phyloP scores from a whole-genome alignment of 2,113 vertebrate species.

The Notiomystis cincta region DNA sequence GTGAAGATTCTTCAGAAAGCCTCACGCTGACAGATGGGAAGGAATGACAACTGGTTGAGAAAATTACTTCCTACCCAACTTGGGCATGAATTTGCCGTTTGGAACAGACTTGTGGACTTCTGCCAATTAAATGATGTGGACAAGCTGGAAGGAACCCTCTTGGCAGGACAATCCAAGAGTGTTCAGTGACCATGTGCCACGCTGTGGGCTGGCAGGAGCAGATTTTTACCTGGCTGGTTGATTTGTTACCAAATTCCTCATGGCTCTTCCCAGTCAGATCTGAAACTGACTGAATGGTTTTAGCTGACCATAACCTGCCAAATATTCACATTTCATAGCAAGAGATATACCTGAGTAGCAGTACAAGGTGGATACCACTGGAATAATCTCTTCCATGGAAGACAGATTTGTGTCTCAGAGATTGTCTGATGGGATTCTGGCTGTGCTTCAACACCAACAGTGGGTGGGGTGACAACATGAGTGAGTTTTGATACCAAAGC shows the following conservation, averaged over 20 bases:
- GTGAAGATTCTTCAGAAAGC: neutral
- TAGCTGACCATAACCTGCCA: neutral
- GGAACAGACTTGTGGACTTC: neutral
- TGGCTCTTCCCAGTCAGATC: neutral
- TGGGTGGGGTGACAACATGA: accelerated
- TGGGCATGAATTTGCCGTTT: neutral
- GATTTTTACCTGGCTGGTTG: neutral
- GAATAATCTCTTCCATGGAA: neutral
- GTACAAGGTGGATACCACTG: neutral
- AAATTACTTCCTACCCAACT: neutral
- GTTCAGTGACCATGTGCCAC: neutral
- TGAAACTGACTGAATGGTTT: neutral
- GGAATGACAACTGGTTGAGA: neutral
- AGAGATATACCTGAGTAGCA: accelerated
- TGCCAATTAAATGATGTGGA: neutral
- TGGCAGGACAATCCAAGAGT: neutral
- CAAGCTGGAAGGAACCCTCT: neutral
- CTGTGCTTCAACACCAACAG: neutral
- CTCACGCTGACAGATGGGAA: neutral
- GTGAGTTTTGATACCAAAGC: neutral
- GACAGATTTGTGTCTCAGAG: neutral
- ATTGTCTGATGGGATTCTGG: neutral
- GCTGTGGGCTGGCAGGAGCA: neutral
- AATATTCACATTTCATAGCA: neutral
- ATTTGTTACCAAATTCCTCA: neutral